A percentile compares a stretch with the other conserved stretches of the same genome.
Evolutionary conservation across 1,140 invertebrate genomes (phyloP).

Genomic region (Melanaphis sacchari): DNA sequence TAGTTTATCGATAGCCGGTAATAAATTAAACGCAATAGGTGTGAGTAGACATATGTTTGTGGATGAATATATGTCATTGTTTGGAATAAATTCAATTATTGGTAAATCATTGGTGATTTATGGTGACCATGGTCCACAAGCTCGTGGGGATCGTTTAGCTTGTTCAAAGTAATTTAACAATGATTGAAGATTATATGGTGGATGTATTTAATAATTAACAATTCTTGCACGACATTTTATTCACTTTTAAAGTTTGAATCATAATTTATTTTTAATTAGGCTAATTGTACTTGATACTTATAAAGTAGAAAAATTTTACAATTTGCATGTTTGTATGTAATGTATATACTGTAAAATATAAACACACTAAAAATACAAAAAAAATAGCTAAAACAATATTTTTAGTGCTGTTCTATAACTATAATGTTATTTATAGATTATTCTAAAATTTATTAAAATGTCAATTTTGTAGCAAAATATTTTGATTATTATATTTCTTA

Average conservation of each 20-base stretch:
- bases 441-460: no score
- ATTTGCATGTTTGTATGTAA: slow-evolving; percentile 7
- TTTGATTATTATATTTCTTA: neutral
- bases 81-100: slow-evolving; percentile 77
- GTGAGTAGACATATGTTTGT: slow-evolving; percentile 80
- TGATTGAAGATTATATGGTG: neutral
- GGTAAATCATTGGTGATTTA: slow-evolving; percentile 88
- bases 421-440: no score
- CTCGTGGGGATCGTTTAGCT: slow-evolving; percentile 84
- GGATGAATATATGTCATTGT: slow-evolving; percentile 78
- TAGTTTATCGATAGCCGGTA: slow-evolving; percentile 76
- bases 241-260: neutral
- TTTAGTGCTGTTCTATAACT: neutral
- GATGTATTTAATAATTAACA: slow-evolving; percentile 24
- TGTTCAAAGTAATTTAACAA: slow-evolving; percentile 76
- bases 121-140: slow-evolving; percentile 85
- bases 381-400: neutral
- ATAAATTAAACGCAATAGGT: slow-evolving; percentile 69
- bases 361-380: neutral
- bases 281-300: neutral
- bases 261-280: neutral
- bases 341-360: neutral
- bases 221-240: neutral
- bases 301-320: neutral
- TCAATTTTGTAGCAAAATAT: no score